Evolutionary conservation across 2,113 vertebrate species (phyloP), one percentile per base, ranked within the genome.

Genomic region (Ranitomeya variabilis): DNA sequence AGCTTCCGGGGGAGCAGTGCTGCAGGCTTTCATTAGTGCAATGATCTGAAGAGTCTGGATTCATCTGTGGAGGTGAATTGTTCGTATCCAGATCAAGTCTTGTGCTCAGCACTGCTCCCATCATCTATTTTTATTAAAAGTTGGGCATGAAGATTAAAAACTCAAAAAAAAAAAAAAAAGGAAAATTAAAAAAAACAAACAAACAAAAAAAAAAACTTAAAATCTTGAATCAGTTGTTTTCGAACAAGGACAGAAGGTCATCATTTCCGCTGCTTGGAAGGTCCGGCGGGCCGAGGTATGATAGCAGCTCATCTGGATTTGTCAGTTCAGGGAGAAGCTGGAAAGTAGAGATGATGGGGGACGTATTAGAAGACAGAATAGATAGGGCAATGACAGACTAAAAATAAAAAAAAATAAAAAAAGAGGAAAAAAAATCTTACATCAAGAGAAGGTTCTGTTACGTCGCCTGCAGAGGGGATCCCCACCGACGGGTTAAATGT

Each of bases 241-340:
- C 98, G 5, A 99, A 99, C 91, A 99, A 96, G 18, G 98, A 97
- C 66, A 99, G 96, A 88, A 99, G 96, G 91, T 99, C 98, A 0
- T 99, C 98, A 0, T 94, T 97, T 95, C 95, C 97, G 95, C 96
- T 98, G 91, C 94, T 96, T 80, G 98, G 97, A 6, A 99, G 97
- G 92, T 97, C 97, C 0, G 98, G 97, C 0, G 97, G 97, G 4
- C 97, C 98, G 90, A 99, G 93, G 93, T 99, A 99, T 23, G 98
- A 97, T 82, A 99, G 95, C 91, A 99, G 94, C 94, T 99, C 98
- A 0, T 99, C 98, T 0, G 98, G 97, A 91, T 97, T 99, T 66
- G 96, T 98, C 94, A 99, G 95, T 91, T 99, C 98, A 0, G 98
- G 97, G 89, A 99, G 97, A 77, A 99, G 95, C 97, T 99, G 90